Base-by-base conservation (phyloP, 2,113 vertebrate species). In the Oryzias curvinotus region DNA sequence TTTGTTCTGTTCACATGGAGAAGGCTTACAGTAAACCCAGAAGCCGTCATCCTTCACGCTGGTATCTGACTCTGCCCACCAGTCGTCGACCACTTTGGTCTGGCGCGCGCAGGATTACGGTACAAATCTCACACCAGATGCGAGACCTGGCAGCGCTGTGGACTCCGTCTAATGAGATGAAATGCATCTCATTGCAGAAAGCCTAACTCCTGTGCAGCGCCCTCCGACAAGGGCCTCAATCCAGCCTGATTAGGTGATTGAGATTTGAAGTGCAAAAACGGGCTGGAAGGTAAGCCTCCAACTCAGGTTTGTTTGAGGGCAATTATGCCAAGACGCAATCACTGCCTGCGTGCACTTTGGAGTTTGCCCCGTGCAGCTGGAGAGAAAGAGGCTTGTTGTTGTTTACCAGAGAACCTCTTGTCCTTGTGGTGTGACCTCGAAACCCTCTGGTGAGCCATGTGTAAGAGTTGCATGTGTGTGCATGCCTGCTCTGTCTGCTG, bases 391-490 rank as follows among this genome's bases (percentile, higher is more conserved):
- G 56, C 61, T 67, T 78, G 71, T 77, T 74, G 83, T 84, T 82
- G 82, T 84, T 88, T 83, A 84, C 73, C 64, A 28, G 55, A 53
- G 63, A 61, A 63, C 49, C 65, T 83, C 70, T 85, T 75, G 88
- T 85, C 88, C 83, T 90, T 90, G 85, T 18, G 43, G 42, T 7
- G 46, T 84, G 90, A 90, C 89, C 89, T 89, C 84, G 71, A 85
- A 84, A 81, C 82, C 36, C 78, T 77, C 65, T 61, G 57, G 53
- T 65, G 73, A 62, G 80, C 74, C 28, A 58, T 50, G 67, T 53
- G 61, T 18, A 16, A 21, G 43, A 43, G 69, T 3, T n/a, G 26
- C 42, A 43, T 56, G 69, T 73, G 80, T 30, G 64, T 57, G 70
- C 53, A 28, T 47, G 78, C 25, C 36, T 4, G 13, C 21, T 50